These are phyloP conservation scores for Colinus virginianus DNA, from an alignment of 2,113 vertebrate species.

Conservation along the genomic window DNA sequence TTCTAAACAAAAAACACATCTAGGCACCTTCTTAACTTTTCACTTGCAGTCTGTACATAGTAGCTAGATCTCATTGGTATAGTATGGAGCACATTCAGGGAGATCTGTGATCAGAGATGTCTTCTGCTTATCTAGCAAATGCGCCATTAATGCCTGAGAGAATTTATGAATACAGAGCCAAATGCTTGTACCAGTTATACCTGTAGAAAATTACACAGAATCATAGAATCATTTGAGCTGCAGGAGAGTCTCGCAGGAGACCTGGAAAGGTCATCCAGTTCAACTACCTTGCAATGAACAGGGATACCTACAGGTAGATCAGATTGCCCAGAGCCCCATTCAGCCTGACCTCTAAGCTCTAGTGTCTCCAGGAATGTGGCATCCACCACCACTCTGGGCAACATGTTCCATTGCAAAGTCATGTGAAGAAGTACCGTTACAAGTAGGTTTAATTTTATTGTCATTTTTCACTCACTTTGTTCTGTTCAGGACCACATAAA, in stretches of 20 bases:
- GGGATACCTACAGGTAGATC: too few relatives aligned
- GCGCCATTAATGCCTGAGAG: background rate
- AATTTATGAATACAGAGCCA: background rate
- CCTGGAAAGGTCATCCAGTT: too few relatives aligned
- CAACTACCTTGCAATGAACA: too few relatives aligned
- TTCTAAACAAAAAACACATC: background rate
- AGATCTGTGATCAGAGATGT: background rate
- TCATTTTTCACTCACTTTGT: background rate
- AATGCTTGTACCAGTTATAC: background rate
- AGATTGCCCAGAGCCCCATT: too few relatives aligned
- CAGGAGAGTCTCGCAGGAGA: too few relatives aligned
- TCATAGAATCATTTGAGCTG: too few relatives aligned
- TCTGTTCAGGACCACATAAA: background rate
- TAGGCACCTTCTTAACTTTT: background rate
- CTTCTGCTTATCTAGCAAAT: background rate
- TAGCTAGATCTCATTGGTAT: background rate
- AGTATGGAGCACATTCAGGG: background rate
- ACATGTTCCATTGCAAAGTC: background rate
- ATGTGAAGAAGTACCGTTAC: background rate
- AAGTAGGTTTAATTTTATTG: background rate
- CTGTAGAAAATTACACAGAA: background rate
- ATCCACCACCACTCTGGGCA: too few relatives aligned
- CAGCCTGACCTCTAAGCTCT: too few relatives aligned
- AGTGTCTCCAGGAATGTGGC: too few relatives aligned
- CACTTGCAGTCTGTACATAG: background rate